Evolutionary conservation across 1,140 invertebrate genomes (phyloP), one percentile per base, ranked within the genome.

Genomic region (Drosophila carrolli): DNA sequence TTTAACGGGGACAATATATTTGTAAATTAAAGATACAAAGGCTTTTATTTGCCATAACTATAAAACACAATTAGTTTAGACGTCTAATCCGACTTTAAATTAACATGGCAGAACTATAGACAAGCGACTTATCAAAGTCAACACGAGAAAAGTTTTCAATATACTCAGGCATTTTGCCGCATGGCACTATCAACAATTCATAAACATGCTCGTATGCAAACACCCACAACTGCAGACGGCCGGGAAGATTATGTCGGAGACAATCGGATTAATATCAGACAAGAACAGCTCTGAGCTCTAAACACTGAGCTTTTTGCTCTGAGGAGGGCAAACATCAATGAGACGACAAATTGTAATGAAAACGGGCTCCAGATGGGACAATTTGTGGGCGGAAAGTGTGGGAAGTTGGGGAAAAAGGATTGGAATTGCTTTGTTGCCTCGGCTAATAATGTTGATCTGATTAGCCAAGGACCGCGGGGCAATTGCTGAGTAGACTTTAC

Each of bases 201-300:
- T 57, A 70, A 59, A 75, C 62, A 80, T 47, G 40, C 40, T 41
- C 40, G 38, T 19, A 48, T 54, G 58, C 57, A 54, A 29, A 55
- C 41, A 63, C 16, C 59, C 35, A 60, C 44, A 56, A 61, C 47
- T 35, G 43, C 41, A 54, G n/a, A 44, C 53, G 59, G 57, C 40
- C 16, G 38, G 41, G n/a, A 37, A 65, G 81, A 79, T 84, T 84
- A 77, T 83, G 50, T 47, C 72, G 40, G 53, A 62, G 38, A 55
- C 62, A 84, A 77, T 84, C 59, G 66, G 73, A 84, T 84, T 81
- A 84, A 74, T 74, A 80, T 74, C 47, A 76, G 57, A 71, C 65
- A 80, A 70, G 54, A 75, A 63, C 43, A 60, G 62, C 55, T 57
- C 41, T 55, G 27, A 66, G 77, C 48, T 32, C 6, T 32, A 7